These are phyloP conservation scores for Palythoa grandis DNA, from an alignment of 92 coral and sea anemone genomes.

Conservation along the genomic window DNA sequence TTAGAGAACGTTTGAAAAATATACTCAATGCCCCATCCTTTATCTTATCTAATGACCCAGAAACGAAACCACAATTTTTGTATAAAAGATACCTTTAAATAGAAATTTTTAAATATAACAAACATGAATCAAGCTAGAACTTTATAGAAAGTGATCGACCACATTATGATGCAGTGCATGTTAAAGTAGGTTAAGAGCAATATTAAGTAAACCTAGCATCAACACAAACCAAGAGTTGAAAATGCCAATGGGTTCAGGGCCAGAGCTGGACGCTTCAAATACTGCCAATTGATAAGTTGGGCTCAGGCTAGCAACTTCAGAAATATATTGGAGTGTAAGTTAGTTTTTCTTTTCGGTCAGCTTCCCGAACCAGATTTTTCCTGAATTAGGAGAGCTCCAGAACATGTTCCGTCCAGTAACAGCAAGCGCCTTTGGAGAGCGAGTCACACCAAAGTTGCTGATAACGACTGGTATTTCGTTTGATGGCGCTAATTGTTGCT, in stretches of 20 bases:
- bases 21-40: too few species aligned
- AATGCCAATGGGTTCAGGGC: background rate
- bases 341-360: background rate
- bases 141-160: too few species aligned
- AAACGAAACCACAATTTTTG: too few species aligned
- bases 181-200: background rate
- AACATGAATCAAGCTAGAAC: too few species aligned
- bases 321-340: background rate
- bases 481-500: background rate
- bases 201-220: background rate
- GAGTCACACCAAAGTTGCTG: slow-evolving; percentile 15
- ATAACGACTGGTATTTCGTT: background rate
- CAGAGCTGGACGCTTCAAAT: background rate
- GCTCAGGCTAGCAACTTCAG: background rate
- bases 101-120: too few species aligned
- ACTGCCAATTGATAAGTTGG: background rate
- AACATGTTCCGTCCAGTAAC: background rate
- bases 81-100: too few species aligned
- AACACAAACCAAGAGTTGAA: background rate
- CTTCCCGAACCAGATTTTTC: background rate
- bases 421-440: background rate
- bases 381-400: background rate
- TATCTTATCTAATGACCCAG: too few species aligned
- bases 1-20: too few species aligned
- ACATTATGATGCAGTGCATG: too few species aligned